A percentile compares a stretch with the other conserved stretches of the same genome.
Evolutionary conservation across 2,888 invertebrate species (phyloP).

Genomic region (Phalera bucephala): DNA sequence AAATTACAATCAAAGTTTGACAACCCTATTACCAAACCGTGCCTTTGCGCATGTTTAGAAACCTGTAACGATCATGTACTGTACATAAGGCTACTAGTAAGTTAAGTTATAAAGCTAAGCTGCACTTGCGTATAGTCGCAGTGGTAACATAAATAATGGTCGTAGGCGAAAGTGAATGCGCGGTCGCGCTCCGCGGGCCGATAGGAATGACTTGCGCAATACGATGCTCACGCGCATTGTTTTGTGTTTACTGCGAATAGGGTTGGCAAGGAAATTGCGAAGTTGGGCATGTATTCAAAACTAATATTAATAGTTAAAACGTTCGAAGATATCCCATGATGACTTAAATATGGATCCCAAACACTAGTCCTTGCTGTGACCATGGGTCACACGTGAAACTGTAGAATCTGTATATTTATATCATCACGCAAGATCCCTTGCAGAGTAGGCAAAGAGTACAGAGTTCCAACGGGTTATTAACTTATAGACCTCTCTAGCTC

Average conservation of each 20-base stretch:
- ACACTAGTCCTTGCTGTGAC: too few species aligned
- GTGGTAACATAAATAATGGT: conserved; percentile 35
- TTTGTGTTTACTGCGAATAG: conserved; percentile 22
- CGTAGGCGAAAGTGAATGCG: conserved; percentile 48
- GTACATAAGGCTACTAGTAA: conserved; percentile 5
- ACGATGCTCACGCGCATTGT: conserved; percentile 43
- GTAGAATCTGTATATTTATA: too few species aligned
- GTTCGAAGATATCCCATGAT: too few species aligned
- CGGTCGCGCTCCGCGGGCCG: conserved; percentile 41
- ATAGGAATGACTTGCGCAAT: conserved; percentile 56
- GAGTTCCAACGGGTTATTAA: too few species aligned
- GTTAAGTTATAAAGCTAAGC: conserved; percentile 6
- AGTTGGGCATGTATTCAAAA: too few species aligned
- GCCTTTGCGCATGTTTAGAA: conserved; percentile 1
- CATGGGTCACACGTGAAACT: too few species aligned
- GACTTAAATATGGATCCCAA: too few species aligned
- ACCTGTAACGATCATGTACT: background rate
- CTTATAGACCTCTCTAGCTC: too few species aligned
- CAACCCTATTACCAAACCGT: background rate
- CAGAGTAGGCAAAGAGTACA: too few species aligned
- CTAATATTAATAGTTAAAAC: too few species aligned
- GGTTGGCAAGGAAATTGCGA: background rate
- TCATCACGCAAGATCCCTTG: too few species aligned
- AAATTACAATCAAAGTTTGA: background rate
- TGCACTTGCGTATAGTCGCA: conserved; percentile 2